A percentile compares a stretch with the other conserved stretches of the same genome.
Evolutionary conservation across 2,888 invertebrate species (phyloP).

Genomic region (Nephrotoma guestfalica): DNA sequence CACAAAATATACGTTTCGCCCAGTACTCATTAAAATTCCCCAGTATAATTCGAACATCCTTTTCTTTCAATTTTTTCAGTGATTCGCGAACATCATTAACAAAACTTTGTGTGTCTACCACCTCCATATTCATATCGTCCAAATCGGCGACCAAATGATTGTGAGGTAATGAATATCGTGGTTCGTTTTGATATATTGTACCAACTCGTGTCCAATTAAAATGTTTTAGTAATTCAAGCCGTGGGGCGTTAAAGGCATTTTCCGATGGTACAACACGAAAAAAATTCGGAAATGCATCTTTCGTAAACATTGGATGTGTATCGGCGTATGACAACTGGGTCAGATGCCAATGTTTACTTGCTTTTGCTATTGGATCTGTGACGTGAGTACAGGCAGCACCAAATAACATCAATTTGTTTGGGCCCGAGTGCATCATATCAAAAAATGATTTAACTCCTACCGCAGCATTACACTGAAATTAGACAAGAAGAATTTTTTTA

Average conservation of each 20-base stretch:
- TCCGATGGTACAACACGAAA: conserved; percentile 94
- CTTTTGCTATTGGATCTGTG: conserved; percentile 93
- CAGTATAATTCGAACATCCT: conserved; percentile 87
- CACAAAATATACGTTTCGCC: conserved; percentile 80
- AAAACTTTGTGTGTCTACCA: conserved; percentile 82
- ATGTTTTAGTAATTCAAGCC: conserved; percentile 69
- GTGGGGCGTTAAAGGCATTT: conserved; percentile 87
- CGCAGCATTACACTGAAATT: conserved; percentile 76
- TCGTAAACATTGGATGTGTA: conserved; percentile 93
- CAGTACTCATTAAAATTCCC: conserved; percentile 93
- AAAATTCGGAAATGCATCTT: conserved; percentile 88
- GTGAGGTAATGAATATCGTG: conserved; percentile 82
- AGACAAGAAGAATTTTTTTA: conserved; percentile 8
- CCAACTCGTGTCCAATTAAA: conserved; percentile 98
- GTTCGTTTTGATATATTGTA: conserved; percentile 92
- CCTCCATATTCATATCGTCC: conserved; percentile 64
- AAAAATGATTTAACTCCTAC: conserved; percentile 91
- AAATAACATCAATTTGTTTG: conserved; percentile 87
- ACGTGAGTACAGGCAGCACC: conserved; percentile 94
- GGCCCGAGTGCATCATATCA: conserved; percentile 90
- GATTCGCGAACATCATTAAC: conserved; percentile 75
- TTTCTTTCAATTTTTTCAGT: conserved; percentile 65
- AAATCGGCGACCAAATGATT: conserved; percentile 77
- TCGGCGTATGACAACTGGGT: conserved; percentile 95
- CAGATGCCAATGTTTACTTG: conserved; percentile 92